A percentile compares a stretch with the other conserved stretches of the same genome.
phyloP scores from a whole-genome alignment of 2,888 invertebrate species.

The Prionchulus punctatus region DNA sequence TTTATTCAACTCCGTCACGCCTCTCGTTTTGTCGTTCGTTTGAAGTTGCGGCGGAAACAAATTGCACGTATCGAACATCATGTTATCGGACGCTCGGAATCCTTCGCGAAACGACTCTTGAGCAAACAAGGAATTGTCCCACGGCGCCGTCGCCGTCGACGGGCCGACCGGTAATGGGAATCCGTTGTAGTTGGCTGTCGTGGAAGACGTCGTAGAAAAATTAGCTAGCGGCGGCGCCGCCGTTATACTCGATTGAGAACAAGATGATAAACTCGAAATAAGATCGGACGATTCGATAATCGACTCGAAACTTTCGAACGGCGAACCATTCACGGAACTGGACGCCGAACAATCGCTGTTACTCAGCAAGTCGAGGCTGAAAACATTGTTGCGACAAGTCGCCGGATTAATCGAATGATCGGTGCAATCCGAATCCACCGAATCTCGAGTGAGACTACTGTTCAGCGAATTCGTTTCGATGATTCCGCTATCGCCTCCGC shows the following conservation, averaged over 20 bases:
- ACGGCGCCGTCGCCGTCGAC: neutral
- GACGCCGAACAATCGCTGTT: neutral
- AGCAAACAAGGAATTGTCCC: neutral
- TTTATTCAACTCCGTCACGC: slow-evolving; percentile 13
- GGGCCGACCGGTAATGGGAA: neutral
- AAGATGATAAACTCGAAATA: slow-evolving; percentile 27
- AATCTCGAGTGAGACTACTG: neutral
- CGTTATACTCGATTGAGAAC: slow-evolving; percentile 10
- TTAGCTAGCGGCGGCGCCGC: neutral
- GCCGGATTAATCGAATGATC: too few species aligned
- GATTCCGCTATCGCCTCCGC: neutral
- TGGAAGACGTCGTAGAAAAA: neutral
- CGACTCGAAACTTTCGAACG: slow-evolving; percentile 35
- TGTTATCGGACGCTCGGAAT: slow-evolving; percentile 35
- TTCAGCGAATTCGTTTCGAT: neutral
- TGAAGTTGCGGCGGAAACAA: neutral
- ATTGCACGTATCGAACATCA: slow-evolving; percentile 17
- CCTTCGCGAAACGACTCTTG: slow-evolving; percentile 31
- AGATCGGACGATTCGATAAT: slow-evolving; percentile 33
- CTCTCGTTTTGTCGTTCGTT: slow-evolving; percentile 8
- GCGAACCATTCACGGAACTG: slow-evolving; percentile 21
- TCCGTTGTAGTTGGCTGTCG: neutral
- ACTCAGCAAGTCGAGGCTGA: neutral
- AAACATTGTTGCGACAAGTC: too few species aligned
- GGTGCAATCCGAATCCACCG: too few species aligned